Conservation (phyloP, 2,113 vertebrate species). For the Peromyscus leucopus region DNA sequence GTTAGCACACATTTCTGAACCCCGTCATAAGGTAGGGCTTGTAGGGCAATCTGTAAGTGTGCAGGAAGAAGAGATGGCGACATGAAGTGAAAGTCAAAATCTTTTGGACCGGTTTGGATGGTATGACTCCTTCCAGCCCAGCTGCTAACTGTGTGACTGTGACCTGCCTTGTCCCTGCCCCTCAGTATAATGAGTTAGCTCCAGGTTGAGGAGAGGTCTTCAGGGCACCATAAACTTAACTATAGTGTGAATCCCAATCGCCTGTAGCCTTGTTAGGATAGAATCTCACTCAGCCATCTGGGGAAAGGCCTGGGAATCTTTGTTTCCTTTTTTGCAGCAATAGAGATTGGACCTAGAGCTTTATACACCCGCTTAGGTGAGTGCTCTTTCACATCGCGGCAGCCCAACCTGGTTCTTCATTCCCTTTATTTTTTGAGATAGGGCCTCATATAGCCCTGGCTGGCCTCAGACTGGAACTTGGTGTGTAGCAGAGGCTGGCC, state of each 20-base stretch:
- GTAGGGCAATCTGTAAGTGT: background rate
- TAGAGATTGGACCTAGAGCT: background rate
- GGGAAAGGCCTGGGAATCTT: too few relatives aligned
- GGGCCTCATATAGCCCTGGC: background rate
- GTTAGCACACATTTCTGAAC: background rate
- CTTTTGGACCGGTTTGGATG: background rate
- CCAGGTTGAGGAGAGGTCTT: background rate
- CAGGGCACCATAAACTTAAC: background rate
- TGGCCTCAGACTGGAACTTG: background rate
- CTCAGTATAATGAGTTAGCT: background rate
- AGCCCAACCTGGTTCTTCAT: background rate
- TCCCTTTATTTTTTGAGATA: background rate
- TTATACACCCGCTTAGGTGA: background rate
- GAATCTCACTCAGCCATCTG: background rate
- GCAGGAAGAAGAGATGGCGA: background rate
- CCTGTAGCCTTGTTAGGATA: background rate
- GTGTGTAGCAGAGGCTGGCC: background rate
- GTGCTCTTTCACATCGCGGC: background rate
- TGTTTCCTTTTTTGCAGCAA: background rate
- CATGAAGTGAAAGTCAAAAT: background rate
- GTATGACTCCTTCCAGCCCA: background rate
- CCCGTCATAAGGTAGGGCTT: background rate
- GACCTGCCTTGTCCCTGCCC: background rate
- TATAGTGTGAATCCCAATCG: background rate
- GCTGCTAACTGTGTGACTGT: background rate